Evolutionary conservation across 2,797 vertebrate genomes (phyloP).

Genomic region (Acanthornis magna): DNA sequence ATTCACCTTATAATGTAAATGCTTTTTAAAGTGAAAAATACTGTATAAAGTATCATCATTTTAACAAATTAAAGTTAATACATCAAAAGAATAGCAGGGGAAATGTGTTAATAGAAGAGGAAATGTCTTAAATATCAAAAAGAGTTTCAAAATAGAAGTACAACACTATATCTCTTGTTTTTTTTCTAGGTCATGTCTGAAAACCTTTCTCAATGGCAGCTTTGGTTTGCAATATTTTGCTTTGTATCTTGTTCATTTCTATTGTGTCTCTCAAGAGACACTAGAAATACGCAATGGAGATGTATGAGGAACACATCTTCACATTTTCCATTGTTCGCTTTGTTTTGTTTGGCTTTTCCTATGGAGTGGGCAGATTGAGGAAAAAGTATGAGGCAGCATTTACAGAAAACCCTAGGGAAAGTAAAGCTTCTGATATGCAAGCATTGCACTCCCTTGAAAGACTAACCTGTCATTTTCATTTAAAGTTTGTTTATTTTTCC

Average conservation of each 20-base stretch:
- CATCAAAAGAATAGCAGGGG: neutral
- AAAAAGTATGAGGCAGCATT: neutral
- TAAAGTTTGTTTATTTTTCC: neutral
- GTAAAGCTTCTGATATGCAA: neutral
- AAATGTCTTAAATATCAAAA: neutral
- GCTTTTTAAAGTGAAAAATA: fast-evolving
- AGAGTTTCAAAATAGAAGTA: neutral
- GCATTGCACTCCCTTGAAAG: neutral
- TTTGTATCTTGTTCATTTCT: neutral
- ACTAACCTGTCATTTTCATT: neutral
- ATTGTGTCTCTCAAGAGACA: neutral
- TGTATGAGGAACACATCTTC: neutral
- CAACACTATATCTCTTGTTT: neutral
- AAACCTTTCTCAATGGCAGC: neutral
- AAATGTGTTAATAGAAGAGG: neutral
- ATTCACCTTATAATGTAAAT: neutral
- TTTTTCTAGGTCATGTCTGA: neutral
- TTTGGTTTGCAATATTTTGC: neutral
- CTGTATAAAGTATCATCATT: neutral
- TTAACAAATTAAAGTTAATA: neutral
- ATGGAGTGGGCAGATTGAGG: neutral
- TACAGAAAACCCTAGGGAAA: neutral
- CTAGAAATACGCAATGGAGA: fast-evolving
- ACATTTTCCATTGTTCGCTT: neutral
- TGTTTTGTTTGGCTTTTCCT: neutral